phyloP scores from a whole-genome alignment of 2,888 invertebrate genomes.

The Hydropsyche betteni region DNA sequence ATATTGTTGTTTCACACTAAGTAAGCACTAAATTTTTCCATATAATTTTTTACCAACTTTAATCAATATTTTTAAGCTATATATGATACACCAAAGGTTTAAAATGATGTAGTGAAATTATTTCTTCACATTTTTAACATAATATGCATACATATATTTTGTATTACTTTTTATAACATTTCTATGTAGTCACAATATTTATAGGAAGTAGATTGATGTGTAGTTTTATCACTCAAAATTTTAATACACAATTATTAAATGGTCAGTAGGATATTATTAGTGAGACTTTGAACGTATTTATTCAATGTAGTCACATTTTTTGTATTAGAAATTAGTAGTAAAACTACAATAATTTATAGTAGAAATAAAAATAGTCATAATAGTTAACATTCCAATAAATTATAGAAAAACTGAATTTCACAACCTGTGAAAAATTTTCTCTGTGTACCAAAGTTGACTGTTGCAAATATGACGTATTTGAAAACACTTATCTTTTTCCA shows the following conservation, averaged over 20 bases:
- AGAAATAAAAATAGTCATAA: conserved; percentile 5
- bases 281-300: conserved; percentile 39
- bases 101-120: conserved; percentile 5
- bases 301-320: conserved; percentile 42
- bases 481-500: too few relatives aligned
- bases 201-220: conserved; percentile 34
- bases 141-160: conserved; percentile 19
- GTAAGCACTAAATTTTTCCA: too few relatives aligned
- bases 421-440: neutral
- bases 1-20: too few relatives aligned
- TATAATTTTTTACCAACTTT: too few relatives aligned
- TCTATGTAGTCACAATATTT: conserved; percentile 14
- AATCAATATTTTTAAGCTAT: too few relatives aligned
- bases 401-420: neutral
- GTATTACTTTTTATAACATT: conserved; percentile 28
- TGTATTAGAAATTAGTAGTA: conserved; percentile 30
- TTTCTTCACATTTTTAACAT: conserved; percentile 8
- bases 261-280: conserved; percentile 35
- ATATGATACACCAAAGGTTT: conserved; percentile 12
- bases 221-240: conserved; percentile 33
- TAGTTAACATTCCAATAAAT: conserved; percentile 23
- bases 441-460: too few relatives aligned
- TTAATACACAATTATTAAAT: conserved; percentile 33
- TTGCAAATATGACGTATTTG: too few relatives aligned
- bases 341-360: conserved; percentile 37